These are phyloP conservation scores for Muscidifurax raptorellus DNA, from an alignment of 1,140 invertebrate genomes.

Conservation along the genomic window DNA sequence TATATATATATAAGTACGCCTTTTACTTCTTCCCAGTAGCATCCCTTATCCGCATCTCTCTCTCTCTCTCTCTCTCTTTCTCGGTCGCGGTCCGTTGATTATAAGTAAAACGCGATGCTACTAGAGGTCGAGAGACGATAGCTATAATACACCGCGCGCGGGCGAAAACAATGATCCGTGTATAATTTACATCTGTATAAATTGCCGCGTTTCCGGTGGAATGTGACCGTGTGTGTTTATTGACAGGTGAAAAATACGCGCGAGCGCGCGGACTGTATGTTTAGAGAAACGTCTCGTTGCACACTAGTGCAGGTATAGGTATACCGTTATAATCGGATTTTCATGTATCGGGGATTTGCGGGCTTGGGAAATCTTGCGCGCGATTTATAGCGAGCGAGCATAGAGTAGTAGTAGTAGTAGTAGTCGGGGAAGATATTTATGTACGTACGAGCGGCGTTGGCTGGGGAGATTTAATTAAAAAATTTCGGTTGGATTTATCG, in stretches of 20 bases:
- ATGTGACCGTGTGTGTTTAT: neutral
- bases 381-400: neutral
- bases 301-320: neutral
- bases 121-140: neutral
- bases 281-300: neutral
- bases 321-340: slow-evolving; percentile 34
- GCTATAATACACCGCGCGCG: too few species aligned
- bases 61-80: neutral
- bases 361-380: slow-evolving; percentile 8
- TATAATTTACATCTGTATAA: neutral
- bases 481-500: neutral
- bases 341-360: neutral
- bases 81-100: neutral
- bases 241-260: neutral
- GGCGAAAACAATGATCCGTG: neutral
- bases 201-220: neutral
- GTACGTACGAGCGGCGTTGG: neutral
- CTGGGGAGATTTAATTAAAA: neutral
- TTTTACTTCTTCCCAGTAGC: neutral
- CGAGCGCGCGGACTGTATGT: neutral
- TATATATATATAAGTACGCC: too few species aligned
- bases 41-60: neutral
- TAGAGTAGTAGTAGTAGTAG: neutral
- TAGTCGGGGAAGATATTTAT: neutral
- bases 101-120: neutral